These are phyloP conservation scores for Agonopterix alstromeriana DNA, from an alignment of 2,888 invertebrate species.

Conservation along the genomic window DNA sequence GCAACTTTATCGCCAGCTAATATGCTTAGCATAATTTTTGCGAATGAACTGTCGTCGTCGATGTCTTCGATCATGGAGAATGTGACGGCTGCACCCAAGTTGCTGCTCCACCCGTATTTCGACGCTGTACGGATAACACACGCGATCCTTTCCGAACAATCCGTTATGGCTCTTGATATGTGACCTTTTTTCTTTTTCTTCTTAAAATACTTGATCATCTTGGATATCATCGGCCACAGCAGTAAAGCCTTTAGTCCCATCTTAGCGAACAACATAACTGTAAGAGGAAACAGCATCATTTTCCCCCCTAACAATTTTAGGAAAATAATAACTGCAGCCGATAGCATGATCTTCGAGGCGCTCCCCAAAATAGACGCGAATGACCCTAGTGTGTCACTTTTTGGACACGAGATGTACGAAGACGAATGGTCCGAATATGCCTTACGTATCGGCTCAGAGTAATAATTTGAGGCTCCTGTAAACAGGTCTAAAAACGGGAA, in stretches of 20 bases:
- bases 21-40: constrained; percentile 55
- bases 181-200: constrained; percentile 59
- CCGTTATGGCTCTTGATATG: constrained; percentile 51
- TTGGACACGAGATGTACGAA: constrained; percentile 45
- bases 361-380: constrained; percentile 60
- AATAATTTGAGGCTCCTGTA: constrained; percentile 52
- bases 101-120: constrained; percentile 45
- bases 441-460: constrained; percentile 53
- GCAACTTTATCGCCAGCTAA: constrained; percentile 65
- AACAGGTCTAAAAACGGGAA: constrained; percentile 59
- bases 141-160: constrained; percentile 59
- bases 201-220: constrained; percentile 61
- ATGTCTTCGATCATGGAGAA: constrained; percentile 60
- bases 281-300: constrained; percentile 54
- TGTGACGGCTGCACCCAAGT: constrained; percentile 58
- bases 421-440: constrained; percentile 41
- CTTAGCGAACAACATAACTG: constrained; percentile 54
- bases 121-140: constrained; percentile 56
- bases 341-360: constrained; percentile 67
- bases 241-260: constrained; percentile 57
- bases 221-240: constrained; percentile 65
- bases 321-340: constrained; percentile 55
- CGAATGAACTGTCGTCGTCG: constrained; percentile 52
- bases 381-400: constrained; percentile 51
- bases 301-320: constrained; percentile 60